Evolutionary conservation across 1,140 invertebrate genomes (phyloP).

Genomic region (Proctacanthus coquilletti): DNA sequence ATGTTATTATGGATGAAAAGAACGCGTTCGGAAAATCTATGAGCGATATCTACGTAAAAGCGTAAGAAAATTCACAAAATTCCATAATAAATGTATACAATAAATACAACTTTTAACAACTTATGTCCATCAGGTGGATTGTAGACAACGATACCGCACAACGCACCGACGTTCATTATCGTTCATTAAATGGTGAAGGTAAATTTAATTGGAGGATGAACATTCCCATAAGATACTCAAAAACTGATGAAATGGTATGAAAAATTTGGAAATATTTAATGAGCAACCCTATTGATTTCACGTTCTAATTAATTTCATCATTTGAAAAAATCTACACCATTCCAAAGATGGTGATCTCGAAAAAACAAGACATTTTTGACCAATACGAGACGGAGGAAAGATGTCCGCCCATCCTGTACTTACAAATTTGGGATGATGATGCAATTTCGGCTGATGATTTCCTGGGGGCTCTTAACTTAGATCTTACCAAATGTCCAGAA

Average conservation of each 20-base stretch:
- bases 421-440: slow-evolving; percentile 51
- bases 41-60: slow-evolving; percentile 76
- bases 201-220: slow-evolving; percentile 87
- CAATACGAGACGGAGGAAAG: slow-evolving; percentile 18
- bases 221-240: slow-evolving; percentile 64
- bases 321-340: too few relatives aligned
- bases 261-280: slow-evolving; percentile 9
- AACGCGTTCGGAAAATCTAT: slow-evolving; percentile 68
- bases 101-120: neutral
- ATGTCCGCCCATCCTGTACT: slow-evolving; percentile 35
- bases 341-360: slow-evolving; percentile 26
- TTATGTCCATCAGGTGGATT: slow-evolving; percentile 47
- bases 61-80: slow-evolving; percentile 35
- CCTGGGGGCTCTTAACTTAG: slow-evolving; percentile 42
- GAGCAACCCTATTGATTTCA: neutral
- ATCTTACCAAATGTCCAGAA: slow-evolving; percentile 41
- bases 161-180: slow-evolving; percentile 67
- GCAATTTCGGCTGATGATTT: slow-evolving; percentile 63
- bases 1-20: slow-evolving; percentile 56
- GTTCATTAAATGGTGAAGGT: slow-evolving; percentile 62
- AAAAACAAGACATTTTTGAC: slow-evolving; percentile 20
- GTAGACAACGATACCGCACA: slow-evolving; percentile 50
- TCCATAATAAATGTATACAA: neutral
- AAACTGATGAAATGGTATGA: slow-evolving; percentile 56
- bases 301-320: too few relatives aligned